Percentiles rank a stretch among this genome's conserved stretches.
phyloP scores from a whole-genome alignment of 2,113 vertebrate genomes.

The Chaetura pelagica region DNA sequence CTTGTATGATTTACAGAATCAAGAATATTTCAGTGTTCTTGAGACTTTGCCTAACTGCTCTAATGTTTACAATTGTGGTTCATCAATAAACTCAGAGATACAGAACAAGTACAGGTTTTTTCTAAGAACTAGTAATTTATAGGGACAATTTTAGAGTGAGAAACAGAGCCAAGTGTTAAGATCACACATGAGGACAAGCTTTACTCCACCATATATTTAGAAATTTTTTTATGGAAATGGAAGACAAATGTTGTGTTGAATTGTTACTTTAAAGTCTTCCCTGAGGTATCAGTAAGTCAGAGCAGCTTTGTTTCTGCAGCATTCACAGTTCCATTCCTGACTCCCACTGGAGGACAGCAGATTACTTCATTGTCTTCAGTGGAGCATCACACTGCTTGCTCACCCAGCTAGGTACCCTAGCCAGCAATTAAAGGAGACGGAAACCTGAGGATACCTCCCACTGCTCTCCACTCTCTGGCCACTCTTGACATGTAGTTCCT shows the following conservation, averaged over 20 bases:
- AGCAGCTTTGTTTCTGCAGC: not conserved
- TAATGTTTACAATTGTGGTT: not conserved
- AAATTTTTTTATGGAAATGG: not conserved
- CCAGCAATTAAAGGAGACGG: not conserved
- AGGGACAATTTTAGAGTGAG: not conserved
- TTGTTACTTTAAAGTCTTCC: not conserved
- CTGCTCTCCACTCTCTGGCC: not conserved
- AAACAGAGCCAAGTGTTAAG: not conserved
- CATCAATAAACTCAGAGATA: not conserved
- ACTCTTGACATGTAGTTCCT: not conserved
- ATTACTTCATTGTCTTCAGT: not conserved
- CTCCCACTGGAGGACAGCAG: not conserved
- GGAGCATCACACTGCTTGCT: not conserved
- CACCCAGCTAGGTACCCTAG: accelerated
- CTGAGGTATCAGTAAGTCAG: not conserved
- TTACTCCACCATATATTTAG: not conserved
- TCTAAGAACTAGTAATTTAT: not conserved
- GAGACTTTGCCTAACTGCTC: not conserved
- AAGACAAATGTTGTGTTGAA: not conserved
- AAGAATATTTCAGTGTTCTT: not conserved
- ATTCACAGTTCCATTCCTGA: not conserved
- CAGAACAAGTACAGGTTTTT: not conserved
- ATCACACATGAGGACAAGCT: not conserved
- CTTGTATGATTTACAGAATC: not conserved
- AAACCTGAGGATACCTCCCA: not conserved